phyloP scores from a whole-genome alignment of 2,888 invertebrate genomes.

The Ligdia adustata region DNA sequence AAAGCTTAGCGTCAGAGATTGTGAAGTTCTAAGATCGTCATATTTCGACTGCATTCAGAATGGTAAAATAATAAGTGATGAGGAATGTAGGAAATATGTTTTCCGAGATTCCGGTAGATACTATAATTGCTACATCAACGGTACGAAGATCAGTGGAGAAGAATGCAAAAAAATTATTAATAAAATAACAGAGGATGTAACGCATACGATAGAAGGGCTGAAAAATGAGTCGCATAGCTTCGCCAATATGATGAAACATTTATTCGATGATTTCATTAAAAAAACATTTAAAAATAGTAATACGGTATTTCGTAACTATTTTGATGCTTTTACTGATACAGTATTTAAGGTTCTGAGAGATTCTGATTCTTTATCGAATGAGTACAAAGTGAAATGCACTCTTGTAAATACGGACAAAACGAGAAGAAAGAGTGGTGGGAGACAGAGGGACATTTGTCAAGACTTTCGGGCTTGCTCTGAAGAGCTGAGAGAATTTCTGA shows the following conservation, averaged over 20 bases:
- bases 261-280: no score
- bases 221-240: no score
- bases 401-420: conserved; percentile 34
- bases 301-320: no score
- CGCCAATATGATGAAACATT: no score
- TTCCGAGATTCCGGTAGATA: no score
- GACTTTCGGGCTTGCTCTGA: conserved; percentile 55
- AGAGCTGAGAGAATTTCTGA: conserved; percentile 55
- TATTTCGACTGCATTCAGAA: neutral
- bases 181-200: neutral
- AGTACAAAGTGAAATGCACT: conserved; percentile 52
- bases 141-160: neutral
- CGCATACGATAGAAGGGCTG: neutral
- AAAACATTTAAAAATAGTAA: neutral
- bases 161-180: neutral
- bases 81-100: conserved; percentile 1
- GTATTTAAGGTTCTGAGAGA: conserved; percentile 42
- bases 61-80: neutral
- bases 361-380: conserved; percentile 38
- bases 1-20: neutral
- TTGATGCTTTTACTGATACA: neutral
- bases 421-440: conserved; percentile 1
- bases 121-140: neutral
- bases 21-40: neutral
- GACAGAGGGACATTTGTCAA: conserved; percentile 36